Conservation (phyloP, 1,140 invertebrate species). For the Adelges cooleyi region DNA sequence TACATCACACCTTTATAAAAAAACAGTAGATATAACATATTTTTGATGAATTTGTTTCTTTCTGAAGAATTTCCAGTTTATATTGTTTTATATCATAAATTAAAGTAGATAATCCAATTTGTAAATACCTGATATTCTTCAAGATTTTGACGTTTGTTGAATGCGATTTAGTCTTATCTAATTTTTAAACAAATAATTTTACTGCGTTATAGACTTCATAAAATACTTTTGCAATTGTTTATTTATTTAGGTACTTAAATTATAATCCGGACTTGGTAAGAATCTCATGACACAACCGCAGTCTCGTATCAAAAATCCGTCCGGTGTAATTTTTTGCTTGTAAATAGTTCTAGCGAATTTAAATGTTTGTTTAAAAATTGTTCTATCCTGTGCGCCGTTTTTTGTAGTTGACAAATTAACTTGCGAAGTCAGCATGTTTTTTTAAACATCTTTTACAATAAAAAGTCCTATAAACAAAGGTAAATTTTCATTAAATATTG, state of each 20-base stretch:
- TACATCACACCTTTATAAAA: too few relatives aligned
- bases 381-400: background rate
- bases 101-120: too few relatives aligned
- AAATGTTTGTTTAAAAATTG: conserved; percentile 12
- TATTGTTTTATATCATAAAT: too few relatives aligned
- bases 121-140: background rate
- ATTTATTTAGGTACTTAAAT: background rate
- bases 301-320: conserved; percentile 19
- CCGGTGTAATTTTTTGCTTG: conserved; percentile 9
- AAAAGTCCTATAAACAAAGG: too few relatives aligned
- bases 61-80: too few relatives aligned
- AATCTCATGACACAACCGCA: conserved; percentile 23
- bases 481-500: too few relatives aligned
- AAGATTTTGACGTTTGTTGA: background rate
- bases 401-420: background rate
- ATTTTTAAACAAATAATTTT: background rate
- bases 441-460: too few relatives aligned
- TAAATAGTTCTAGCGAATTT: background rate
- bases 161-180: conserved; percentile 9
- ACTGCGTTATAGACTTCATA: background rate
- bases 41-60: too few relatives aligned
- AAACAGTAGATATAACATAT: too few relatives aligned
- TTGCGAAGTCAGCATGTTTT: background rate
- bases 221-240: background rate
- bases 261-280: background rate